phyloP scores from a whole-genome alignment of 2,888 invertebrate genomes.

The Hirtodrosophila histrioides region DNA sequence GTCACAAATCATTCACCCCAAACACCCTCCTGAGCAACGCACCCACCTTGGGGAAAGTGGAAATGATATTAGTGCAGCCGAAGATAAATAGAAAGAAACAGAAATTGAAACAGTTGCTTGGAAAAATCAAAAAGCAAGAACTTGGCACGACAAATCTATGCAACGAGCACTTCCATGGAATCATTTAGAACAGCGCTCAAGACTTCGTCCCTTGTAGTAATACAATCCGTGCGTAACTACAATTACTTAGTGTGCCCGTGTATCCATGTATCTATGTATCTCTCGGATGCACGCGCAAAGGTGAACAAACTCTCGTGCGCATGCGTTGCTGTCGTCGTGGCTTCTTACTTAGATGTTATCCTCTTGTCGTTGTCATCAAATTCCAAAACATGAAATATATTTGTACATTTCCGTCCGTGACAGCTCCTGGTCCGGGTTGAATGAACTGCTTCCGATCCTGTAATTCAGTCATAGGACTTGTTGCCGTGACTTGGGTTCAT shows the following conservation, averaged over 20 bases:
- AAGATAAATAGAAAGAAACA: slow-evolving; percentile 66
- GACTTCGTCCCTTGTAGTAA: slow-evolving; percentile 64
- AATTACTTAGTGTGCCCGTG: slow-evolving; percentile 63
- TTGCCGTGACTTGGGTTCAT: slow-evolving; percentile 38
- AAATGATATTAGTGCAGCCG: slow-evolving; percentile 66
- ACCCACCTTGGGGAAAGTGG: slow-evolving; percentile 51
- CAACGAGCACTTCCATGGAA: slow-evolving; percentile 39
- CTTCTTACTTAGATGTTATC: slow-evolving; percentile 27
- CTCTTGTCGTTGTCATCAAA: slow-evolving; percentile 63
- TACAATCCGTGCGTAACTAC: slow-evolving; percentile 77
- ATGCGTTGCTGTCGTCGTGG: slow-evolving; percentile 45
- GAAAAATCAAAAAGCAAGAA: slow-evolving; percentile 61
- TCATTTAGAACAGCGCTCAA: slow-evolving; percentile 28
- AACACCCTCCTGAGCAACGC: slow-evolving; percentile 6
- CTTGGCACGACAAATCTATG: slow-evolving; percentile 10
- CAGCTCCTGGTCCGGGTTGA: slow-evolving; percentile 49
- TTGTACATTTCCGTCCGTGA: slow-evolving; percentile 55
- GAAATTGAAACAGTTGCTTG: slow-evolving; percentile 76
- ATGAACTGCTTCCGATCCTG: slow-evolving; percentile 66
- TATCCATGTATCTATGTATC: slow-evolving; percentile 33
- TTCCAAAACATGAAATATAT: slow-evolving; percentile 74
- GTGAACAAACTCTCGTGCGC: slow-evolving; percentile 74
- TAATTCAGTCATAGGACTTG: slow-evolving; percentile 44
- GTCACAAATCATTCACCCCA: slow-evolving; percentile 79
- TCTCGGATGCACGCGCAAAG: slow-evolving; percentile 40